Base-by-base conservation (phyloP, 2,888 invertebrate genomes). In the Ophion slaviceki region DNA sequence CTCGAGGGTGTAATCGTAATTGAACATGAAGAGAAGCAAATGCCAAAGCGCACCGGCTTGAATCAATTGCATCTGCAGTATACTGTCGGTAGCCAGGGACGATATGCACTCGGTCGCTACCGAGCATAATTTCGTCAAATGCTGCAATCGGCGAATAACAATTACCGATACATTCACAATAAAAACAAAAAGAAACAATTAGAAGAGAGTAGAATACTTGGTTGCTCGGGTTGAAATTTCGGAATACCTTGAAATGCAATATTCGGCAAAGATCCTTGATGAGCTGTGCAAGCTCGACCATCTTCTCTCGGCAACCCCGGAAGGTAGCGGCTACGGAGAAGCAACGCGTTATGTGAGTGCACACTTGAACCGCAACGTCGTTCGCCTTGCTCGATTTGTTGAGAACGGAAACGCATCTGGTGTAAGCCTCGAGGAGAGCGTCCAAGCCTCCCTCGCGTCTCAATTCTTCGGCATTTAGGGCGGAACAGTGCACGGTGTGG, bases 401-500 rank as follows among this genome's bases (percentile, higher is more conserved):
- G 86, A 99, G 95, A 32, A 99, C 98, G 40, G 98, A 97, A 74
- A 98, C 98, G 94, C 99, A 99, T 87, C 99, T 96, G 0, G 98
- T 96, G 93, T 99, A 98, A 0, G 99, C 99, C 89, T 98, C 97
- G 90, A 98, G 95, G 32, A 99, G 94, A 6, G 97, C 96, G 95
- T 98, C 97, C 85, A 99, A 95, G 0, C 99, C 99, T 82, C 97
- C 97, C 94, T 99, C 99, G 77, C 99, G 95, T 78, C 99, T 95
- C 88, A 99, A 95, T 94, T 99, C 99, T 94, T 99, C 99, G 0
- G 99, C 99, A 94, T 99, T 99, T 64, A 99, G 95, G 14, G 99
- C 97, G 0, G 99, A 99, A 94, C 99, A 99, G 89, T 97, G 96
- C 4, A 99, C 98, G 0, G 99, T 99, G 92, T 99, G 98, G 94